Percentiles rank a stretch among this genome's conserved stretches.
These are phyloP conservation scores for Brachynemurus nebulosus DNA, from an alignment of 2,888 invertebrate genomes.

Conservation along the genomic window DNA sequence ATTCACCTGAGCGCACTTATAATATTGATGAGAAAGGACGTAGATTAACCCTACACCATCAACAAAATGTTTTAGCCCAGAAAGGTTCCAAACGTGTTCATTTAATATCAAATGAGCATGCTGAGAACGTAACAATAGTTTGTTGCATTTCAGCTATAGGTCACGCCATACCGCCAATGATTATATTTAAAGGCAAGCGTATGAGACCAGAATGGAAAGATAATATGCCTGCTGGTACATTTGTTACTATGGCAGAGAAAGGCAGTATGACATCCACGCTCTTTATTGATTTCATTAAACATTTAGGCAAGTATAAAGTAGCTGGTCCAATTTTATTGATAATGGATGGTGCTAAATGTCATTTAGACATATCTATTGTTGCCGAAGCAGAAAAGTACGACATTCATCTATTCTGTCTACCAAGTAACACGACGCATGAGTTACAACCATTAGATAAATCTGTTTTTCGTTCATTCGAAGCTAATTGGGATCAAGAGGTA, in stretches of 20 bases:
- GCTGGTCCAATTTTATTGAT: slow-evolving; percentile 19
- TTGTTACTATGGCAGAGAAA: slow-evolving; percentile 19
- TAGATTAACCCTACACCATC: slow-evolving; percentile 20
- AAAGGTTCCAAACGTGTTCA: slow-evolving; percentile 22
- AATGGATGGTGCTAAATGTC: slow-evolving; percentile 24
- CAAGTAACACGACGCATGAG: too few species aligned
- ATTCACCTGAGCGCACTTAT: slow-evolving; percentile 16
- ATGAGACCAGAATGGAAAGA: slow-evolving; percentile 18
- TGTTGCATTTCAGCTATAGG: slow-evolving; percentile 22
- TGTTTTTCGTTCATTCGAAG: too few species aligned
- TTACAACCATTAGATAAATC: too few species aligned
- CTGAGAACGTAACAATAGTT: slow-evolving; percentile 23
- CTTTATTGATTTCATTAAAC: slow-evolving; percentile 19
- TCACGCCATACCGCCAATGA: slow-evolving; percentile 20
- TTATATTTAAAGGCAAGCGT: slow-evolving; percentile 20
- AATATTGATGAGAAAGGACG: slow-evolving; percentile 24
- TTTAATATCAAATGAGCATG: slow-evolving; percentile 22
- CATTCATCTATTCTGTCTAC: too few species aligned
- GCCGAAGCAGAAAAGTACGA: slow-evolving; percentile 24
- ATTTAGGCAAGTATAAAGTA: slow-evolving; percentile 20
- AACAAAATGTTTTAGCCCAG: slow-evolving; percentile 19
- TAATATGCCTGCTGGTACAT: slow-evolving; percentile 20
- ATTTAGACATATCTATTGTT: slow-evolving; percentile 22
- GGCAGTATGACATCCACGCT: slow-evolving; percentile 21
- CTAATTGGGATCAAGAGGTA: too few species aligned